Conservation (phyloP, 2,888 invertebrate species). For the Pseudanteris insignis region DNA sequence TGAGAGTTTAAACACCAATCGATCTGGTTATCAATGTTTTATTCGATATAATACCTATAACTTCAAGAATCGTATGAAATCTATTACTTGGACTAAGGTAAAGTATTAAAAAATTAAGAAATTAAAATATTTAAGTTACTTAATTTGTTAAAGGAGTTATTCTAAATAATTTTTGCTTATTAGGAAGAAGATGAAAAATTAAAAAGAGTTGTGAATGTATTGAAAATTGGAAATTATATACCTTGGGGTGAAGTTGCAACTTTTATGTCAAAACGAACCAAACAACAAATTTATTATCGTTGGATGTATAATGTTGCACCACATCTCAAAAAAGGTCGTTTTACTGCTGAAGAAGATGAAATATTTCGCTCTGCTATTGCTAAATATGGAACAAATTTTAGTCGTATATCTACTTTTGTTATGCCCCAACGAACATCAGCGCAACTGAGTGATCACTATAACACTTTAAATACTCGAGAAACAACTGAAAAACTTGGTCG, state of each 20-base stretch:
- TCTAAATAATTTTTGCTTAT: too few species aligned
- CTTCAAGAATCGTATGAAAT: conserved; percentile 32
- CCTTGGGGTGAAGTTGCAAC: conserved; percentile 78
- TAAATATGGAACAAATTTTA: conserved; percentile 72
- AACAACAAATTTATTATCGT: conserved; percentile 72
- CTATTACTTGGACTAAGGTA: conserved; percentile 41
- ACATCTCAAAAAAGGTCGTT: conserved; percentile 71
- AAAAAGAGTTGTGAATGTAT: conserved; percentile 71
- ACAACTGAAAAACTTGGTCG: conserved; percentile 40
- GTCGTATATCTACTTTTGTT: conserved; percentile 69
- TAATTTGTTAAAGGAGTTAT: neutral
- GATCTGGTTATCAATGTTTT: conserved; percentile 78
- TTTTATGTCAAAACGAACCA: conserved; percentile 73
- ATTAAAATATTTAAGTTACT: neutral
- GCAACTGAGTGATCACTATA: conserved; percentile 73
- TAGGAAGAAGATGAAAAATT: conserved; percentile 76
- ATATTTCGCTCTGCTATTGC: conserved; percentile 72
- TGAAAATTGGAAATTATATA: conserved; percentile 74
- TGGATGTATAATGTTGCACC: conserved; percentile 68
- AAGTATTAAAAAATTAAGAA: too few species aligned
- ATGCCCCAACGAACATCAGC: conserved; percentile 72
- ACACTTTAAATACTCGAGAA: conserved; percentile 66
- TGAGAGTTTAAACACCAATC: conserved; percentile 68
- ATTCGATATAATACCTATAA: conserved; percentile 72
- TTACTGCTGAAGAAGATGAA: conserved; percentile 75